Evolutionary conservation across 2,113 vertebrate genomes (phyloP).

Genomic region (Notarius quadriscutis): DNA sequence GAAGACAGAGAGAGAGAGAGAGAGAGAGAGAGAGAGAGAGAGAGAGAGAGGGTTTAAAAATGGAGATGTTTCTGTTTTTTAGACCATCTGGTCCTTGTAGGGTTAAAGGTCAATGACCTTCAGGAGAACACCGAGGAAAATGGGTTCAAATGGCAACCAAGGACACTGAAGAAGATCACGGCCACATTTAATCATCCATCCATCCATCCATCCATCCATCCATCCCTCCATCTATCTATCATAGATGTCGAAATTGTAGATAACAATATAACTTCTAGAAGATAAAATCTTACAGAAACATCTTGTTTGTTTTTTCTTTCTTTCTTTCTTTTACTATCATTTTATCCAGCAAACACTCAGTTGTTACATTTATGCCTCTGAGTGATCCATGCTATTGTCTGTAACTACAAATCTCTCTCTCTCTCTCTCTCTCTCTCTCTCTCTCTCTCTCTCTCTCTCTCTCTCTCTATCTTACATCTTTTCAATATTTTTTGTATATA

Average conservation of each 20-base stretch:
- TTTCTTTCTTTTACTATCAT: no score
- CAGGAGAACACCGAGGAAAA: conserved; percentile 71
- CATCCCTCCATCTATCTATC: conserved; percentile 1
- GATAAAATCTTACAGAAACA: no score
- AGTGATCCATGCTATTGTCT: no score
- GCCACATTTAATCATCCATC: neutral
- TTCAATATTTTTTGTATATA: no score
- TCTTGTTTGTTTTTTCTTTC: no score
- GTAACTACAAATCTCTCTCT: neutral
- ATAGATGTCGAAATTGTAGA: no score
- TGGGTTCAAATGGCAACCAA: conserved; percentile 78
- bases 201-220: neutral
- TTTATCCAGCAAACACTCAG: no score
- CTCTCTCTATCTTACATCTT: no score
- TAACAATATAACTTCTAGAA: no score
- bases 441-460: no score
- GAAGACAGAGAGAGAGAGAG: neutral
- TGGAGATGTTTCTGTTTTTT: conserved; percentile 10
- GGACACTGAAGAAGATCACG: conserved; percentile 5
- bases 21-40: neutral
- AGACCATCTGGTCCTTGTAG: conserved; percentile 84
- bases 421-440: neutral
- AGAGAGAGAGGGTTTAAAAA: neutral
- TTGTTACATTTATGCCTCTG: no score
- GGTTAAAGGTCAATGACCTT: conserved; percentile 79